A percentile compares a stretch with the other conserved stretches of the same genome.
phyloP scores from a whole-genome alignment of 2,888 invertebrate species.

The Branchipolynoe longqiensis region DNA sequence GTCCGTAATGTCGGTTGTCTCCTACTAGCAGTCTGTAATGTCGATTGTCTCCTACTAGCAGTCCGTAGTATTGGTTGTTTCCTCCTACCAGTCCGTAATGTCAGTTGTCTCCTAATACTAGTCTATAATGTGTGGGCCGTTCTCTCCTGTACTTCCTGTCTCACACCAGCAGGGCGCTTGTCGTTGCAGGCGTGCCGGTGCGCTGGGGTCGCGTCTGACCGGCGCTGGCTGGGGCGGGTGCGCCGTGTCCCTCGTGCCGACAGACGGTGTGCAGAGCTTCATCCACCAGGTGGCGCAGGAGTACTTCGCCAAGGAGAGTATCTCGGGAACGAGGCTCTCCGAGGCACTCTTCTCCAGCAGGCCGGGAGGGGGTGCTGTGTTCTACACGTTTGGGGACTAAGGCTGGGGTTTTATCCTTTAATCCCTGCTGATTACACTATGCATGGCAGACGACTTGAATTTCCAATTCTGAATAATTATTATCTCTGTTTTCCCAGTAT shows the following conservation, averaged over 20 bases:
- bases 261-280: slow-evolving; percentile 83
- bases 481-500: no score
- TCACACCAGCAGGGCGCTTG: no score
- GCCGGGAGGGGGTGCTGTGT: slow-evolving; percentile 64
- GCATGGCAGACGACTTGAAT: no score
- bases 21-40: no score
- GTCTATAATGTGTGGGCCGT: no score
- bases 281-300: slow-evolving; percentile 60
- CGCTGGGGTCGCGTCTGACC: slow-evolving; percentile 94
- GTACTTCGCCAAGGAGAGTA: slow-evolving; percentile 58
- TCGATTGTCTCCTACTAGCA: no score
- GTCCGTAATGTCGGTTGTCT: no score
- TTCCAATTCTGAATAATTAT: no score
- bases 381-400: slow-evolving; percentile 10
- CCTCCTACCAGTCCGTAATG: no score
- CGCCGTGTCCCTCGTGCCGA: slow-evolving; percentile 91
- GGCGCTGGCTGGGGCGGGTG: slow-evolving; percentile 99
- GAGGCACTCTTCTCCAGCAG: slow-evolving; percentile 62
- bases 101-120: no score
- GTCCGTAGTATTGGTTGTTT: no score
- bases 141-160: no score
- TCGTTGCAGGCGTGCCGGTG: slow-evolving; percentile 82
- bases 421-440: background rate
- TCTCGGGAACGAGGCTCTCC: background rate
- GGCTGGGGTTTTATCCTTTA: background rate